Evolutionary conservation across 2,797 vertebrate species (phyloP), one percentile per base, ranked within the genome.

Genomic region (Lindbergichthys nudifrons): DNA sequence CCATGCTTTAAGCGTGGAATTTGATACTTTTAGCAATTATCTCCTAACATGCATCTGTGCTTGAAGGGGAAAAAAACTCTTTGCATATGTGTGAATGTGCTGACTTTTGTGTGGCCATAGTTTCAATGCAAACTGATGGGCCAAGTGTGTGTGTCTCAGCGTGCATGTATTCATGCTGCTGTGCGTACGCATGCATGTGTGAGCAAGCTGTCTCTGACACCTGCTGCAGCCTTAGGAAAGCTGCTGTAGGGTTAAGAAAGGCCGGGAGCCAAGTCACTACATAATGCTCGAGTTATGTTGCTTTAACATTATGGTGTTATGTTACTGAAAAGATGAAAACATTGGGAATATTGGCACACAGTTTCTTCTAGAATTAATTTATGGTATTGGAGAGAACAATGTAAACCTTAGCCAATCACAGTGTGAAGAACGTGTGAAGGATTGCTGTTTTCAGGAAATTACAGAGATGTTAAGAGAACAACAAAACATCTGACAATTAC

Each of bases 121-220:
- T 74, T 62, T 66, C 60, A 7, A 53, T 42, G 60, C 21, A 57
- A 75, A 73, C 57, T 76, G 43, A 75, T 4, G 39, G 53, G 41
- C 46, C 43, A 9, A 19, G 36, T 46, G 70, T 65, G 65, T 62
- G 65, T 62, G 56, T 77, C 42, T 52, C 54, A 51, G 42, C 16
- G 36, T 3, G 18, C 43, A 15, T 65, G 53, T 50, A 66, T 52
- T 75, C 77, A 68, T 65, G 67, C 75, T 72, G 67, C 45, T 62
- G 63, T 71, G 77, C 30, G 42, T 66, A 76, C 26, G 50, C 77
- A 81, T 79, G 83, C 82, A 82, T 84, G 82, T 81, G 75, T 71
- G 70, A 71, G 77, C 77, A 84, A 77, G 86, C 84, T 84, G 84
- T 77, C 76, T 39, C 12, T 4, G 57, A 86, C 82, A 88, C 86